Evolutionary conservation across 2,113 vertebrate genomes (phyloP).

Genomic region (Pseudorasbora parva): DNA sequence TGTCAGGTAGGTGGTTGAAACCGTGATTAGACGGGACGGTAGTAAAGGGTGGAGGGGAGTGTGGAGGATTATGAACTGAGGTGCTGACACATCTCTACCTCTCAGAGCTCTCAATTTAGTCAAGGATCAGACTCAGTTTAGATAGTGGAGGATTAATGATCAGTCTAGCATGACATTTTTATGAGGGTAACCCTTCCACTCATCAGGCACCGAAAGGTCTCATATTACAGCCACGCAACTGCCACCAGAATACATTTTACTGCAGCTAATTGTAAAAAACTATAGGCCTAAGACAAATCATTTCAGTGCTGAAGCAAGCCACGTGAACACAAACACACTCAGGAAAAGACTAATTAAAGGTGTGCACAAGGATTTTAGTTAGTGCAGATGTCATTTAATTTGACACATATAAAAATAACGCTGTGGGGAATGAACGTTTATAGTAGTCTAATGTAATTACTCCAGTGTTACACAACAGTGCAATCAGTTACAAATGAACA

Average conservation of each 20-base stretch:
- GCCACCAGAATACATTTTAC: not conserved
- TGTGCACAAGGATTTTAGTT: not conserved
- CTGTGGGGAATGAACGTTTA: not conserved
- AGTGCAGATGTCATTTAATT: not conserved
- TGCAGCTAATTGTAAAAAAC: slow-evolving; percentile 35
- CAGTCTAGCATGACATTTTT: slow-evolving; percentile 75
- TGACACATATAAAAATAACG: not conserved
- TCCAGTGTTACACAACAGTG: not conserved
- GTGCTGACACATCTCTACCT: slow-evolving; percentile 81
- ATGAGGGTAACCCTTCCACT: slow-evolving; percentile 70
- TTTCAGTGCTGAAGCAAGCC: not conserved
- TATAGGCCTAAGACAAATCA: not conserved
- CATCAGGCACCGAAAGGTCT: slow-evolving; percentile 64
- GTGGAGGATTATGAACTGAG: slow-evolving; percentile 79
- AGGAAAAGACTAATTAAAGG: not conserved
- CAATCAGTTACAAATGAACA: no score
- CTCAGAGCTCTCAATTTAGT: slow-evolving; percentile 76
- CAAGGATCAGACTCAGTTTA: slow-evolving; percentile 80
- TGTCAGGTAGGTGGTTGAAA: slow-evolving; percentile 71
- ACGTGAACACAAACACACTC: no score
- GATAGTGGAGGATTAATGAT: slow-evolving; percentile 76
- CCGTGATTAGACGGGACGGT: slow-evolving; percentile 78
- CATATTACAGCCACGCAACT: slow-evolving; percentile 44
- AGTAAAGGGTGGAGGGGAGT: slow-evolving; percentile 62
- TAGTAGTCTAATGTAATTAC: not conserved